Evolutionary conservation across 2,113 vertebrate species (phyloP).

Genomic region (Leptosomus discolor): DNA sequence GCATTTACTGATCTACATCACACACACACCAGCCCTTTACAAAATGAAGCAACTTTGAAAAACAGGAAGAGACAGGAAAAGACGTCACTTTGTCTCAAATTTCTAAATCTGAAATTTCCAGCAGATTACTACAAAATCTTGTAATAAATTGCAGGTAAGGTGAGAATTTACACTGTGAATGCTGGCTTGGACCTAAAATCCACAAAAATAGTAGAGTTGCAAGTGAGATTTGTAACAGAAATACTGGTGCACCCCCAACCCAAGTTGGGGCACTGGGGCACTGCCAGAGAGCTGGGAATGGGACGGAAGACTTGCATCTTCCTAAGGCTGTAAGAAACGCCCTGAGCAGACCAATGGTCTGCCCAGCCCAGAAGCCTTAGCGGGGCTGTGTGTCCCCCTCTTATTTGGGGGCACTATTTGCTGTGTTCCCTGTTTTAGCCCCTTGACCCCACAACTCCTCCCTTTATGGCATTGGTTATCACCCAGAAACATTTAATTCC

Average conservation of each 20-base stretch:
- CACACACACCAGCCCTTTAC: neutral
- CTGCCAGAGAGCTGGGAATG: neutral
- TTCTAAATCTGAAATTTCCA: neutral
- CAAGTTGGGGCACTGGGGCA: neutral
- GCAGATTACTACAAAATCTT: neutral
- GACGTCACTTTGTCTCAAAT: neutral
- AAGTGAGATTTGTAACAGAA: neutral
- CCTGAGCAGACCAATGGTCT: accelerated
- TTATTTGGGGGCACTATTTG: neutral
- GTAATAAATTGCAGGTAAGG: neutral
- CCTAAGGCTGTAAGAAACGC: accelerated
- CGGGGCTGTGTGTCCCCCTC: neutral
- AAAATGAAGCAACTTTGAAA: conserved; percentile 1
- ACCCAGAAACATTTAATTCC: neutral
- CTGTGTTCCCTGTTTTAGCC: neutral
- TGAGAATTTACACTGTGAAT: neutral
- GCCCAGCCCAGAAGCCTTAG: neutral
- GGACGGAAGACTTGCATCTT: neutral
- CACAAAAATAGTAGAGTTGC: neutral
- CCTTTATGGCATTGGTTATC: neutral
- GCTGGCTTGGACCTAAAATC: neutral
- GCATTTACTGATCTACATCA: neutral
- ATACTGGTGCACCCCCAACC: neutral
- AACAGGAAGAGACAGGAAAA: neutral
- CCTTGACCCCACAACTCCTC: neutral